Percentiles rank a stretch among this genome's conserved stretches.
Evolutionary conservation across 37 sponge, comb jelly and placozoan species (phyloP).

Genomic region (Oscarella lobularis): DNA sequence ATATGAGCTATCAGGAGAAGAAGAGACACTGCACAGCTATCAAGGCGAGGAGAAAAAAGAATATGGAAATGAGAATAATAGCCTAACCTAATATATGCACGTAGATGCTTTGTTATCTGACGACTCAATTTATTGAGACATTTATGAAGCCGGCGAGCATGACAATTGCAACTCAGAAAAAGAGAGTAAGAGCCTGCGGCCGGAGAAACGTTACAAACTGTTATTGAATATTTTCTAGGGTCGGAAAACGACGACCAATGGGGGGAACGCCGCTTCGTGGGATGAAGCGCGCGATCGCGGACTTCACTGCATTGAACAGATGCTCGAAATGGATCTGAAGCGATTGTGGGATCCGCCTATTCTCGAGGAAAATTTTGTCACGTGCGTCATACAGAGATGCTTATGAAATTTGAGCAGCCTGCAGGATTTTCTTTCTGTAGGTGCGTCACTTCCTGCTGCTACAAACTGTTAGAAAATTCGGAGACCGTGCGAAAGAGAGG

Average conservation of each 20-base stretch:
- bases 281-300: neutral
- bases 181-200: no score
- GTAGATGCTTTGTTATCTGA: neutral
- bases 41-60: neutral
- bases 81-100: neutral
- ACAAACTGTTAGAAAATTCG: conserved; percentile 73
- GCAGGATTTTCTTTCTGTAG: neutral
- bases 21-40: neutral
- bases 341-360: conserved; percentile 2
- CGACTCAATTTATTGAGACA: neutral
- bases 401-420: neutral
- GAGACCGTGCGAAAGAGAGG: conserved; percentile 32
- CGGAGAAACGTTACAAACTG: no score
- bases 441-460: conserved; percentile 55
- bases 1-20: neutral
- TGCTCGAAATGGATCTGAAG: neutral
- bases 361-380: neutral
- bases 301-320: neutral
- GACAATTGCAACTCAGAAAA: no score
- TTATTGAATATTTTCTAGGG: no score
- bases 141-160: no score
- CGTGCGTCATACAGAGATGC: neutral
- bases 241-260: neutral
- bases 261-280: neutral
- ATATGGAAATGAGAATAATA: neutral